Evolutionary conservation across 2,113 vertebrate species (phyloP), one percentile per base, ranked within the genome.

Genomic region (Elaphurus davidianus): DNA sequence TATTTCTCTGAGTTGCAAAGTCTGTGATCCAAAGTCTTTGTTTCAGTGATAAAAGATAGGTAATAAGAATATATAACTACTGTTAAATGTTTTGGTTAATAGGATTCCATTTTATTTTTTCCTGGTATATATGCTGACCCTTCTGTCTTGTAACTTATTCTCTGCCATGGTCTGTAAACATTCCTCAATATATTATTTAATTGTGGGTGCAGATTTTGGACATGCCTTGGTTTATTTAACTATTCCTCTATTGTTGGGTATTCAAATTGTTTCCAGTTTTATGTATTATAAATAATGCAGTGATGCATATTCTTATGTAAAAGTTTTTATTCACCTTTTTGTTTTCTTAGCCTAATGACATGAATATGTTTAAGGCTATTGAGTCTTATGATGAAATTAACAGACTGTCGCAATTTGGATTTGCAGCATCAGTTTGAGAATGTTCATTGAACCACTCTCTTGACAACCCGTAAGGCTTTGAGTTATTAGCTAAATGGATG

Each of bases 1-100:
- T 36, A 23, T 95, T 89, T 89, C 60, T 96, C 94, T 91, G 25
- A 91, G 86, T 71, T 90, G 52, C 30, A 45, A 57, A 89, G n/a
- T 84, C 59, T 59, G 23, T 81, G 47, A 86, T 74, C 10, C 84
- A 57, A n/a, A 84, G 78, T 60, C 19, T 85, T 87, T 82, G 27
- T 82, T 90, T 94, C 84, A 95, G n/a, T 97, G 57, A 84, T 84
- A 52, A 59, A 62, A 62, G 52, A 7, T 90, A 81, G n/a, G 4
- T 86, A 85, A 67, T 92, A 89, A 57, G n/a, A 94, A 79, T 92
- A 47, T 52, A 16, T 43, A 64, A 88, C 11, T 96, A 28, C 7
- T 28, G 16, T 67, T 96, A 71, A 23, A 84, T 16, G 11, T 90
- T 94, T 95, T 74, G 43, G 30, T 43, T 90, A 86, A 86, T 45